Percentiles rank a stretch among this genome's conserved stretches.
Evolutionary conservation across 1,140 invertebrate genomes (phyloP).

Genomic region (Drosophila rhopaloa): DNA sequence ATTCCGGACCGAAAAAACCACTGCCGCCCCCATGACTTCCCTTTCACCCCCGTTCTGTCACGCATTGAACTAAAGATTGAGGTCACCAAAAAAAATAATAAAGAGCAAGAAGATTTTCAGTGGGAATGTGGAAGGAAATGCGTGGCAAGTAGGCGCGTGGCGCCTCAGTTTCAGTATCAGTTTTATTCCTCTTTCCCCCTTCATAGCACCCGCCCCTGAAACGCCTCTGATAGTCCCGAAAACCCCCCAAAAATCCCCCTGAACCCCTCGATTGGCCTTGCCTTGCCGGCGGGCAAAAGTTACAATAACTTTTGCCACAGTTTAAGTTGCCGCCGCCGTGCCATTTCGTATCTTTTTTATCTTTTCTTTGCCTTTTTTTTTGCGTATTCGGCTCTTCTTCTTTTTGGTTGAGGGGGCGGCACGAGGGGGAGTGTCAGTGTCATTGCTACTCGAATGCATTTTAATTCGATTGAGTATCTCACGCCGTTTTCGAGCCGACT

Average conservation of each 20-base stretch:
- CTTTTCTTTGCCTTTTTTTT: constrained; percentile 30
- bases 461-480: constrained; percentile 74
- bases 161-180: constrained; percentile 33
- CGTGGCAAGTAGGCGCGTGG: constrained; percentile 69
- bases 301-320: constrained; percentile 81
- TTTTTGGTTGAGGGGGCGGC: constrained; percentile 8
- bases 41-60: constrained; percentile 7
- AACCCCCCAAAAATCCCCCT: neutral
- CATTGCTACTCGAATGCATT: constrained; percentile 75
- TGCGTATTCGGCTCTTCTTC: constrained; percentile 12
- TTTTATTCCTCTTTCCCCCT: neutral
- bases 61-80: constrained; percentile 53
- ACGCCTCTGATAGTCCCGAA: too few species aligned
- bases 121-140: constrained; percentile 40
- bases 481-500: constrained; percentile 16
- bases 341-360: constrained; percentile 56
- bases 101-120: constrained; percentile 16
- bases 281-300: constrained; percentile 66
- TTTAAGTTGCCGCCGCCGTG: constrained; percentile 56
- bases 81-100: constrained; percentile 46
- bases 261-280: constrained; percentile 28
- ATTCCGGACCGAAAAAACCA: neutral
- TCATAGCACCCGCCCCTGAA: neutral
- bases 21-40: neutral
- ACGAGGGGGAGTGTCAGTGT: constrained; percentile 56